Evolutionary conservation across 37 sponge, comb jelly and placozoan genomes (phyloP).

Genomic region (Haliclona indistincta): DNA sequence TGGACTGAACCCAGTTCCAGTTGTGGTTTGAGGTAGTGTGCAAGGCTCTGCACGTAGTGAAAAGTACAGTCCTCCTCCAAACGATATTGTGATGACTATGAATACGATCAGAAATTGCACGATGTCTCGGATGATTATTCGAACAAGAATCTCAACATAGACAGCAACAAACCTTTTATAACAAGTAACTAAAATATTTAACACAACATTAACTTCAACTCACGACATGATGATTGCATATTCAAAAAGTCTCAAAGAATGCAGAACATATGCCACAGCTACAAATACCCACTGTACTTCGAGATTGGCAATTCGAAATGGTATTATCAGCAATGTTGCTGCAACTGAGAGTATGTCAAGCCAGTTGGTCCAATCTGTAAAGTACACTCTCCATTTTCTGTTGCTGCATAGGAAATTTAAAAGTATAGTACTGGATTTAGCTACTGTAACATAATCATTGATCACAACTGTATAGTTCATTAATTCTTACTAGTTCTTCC

Average conservation of each 20-base stretch:
- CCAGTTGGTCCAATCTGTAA: not conserved
- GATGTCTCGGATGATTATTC: slow-evolving; percentile 1
- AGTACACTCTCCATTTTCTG: too few species aligned
- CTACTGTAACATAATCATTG: too few species aligned
- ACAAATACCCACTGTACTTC: slow-evolving; percentile 15
- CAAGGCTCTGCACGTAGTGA: slow-evolving; percentile 2
- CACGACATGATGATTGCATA: too few species aligned
- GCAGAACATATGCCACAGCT: slow-evolving; percentile 6
- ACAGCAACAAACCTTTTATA: slow-evolving; percentile 1
- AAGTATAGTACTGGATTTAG: too few species aligned
- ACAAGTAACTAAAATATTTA: too few species aligned
- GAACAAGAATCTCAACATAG: slow-evolving; percentile 12
- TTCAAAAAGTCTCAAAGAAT: slow-evolving; percentile 1
- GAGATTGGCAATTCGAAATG: not conserved
- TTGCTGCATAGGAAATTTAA: too few species aligned
- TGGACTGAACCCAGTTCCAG: too few species aligned
- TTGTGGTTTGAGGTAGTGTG: not conserved
- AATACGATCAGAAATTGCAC: not conserved
- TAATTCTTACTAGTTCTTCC: too few species aligned
- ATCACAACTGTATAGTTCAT: too few species aligned
- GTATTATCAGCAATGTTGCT: slow-evolving; percentile 3
- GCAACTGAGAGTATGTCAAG: not conserved
- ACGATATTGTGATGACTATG: not conserved
- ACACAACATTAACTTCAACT: too few species aligned
- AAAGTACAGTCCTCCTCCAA: slow-evolving; percentile 9